These are phyloP conservation scores for Drosophila mettleri DNA, from an alignment of 2,888 invertebrate species.

Conservation along the genomic window DNA sequence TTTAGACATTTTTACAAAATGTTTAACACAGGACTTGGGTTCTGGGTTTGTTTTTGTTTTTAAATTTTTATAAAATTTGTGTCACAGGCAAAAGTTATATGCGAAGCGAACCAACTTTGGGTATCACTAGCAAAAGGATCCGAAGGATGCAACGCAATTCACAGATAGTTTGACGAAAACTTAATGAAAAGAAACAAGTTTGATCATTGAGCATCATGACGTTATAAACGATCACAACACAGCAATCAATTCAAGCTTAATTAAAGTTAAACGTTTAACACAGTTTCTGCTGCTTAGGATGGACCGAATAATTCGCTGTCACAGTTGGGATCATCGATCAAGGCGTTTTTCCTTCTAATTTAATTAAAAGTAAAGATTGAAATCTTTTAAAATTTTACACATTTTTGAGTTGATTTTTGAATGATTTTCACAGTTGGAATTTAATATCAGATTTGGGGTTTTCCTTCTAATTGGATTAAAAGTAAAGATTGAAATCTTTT, in stretches of 20 bases:
- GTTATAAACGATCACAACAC: constrained; percentile 34
- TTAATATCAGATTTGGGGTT: constrained; percentile 35
- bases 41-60: constrained; percentile 3
- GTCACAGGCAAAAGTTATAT: constrained; percentile 49
- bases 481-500: too few relatives aligned
- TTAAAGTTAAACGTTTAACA: constrained; percentile 35
- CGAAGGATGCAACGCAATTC: constrained; percentile 38
- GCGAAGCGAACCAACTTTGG: constrained; percentile 15
- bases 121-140: constrained; percentile 10
- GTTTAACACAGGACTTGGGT: constrained; percentile 43
- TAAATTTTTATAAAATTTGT: constrained; percentile 70
- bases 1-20: constrained; percentile 61
- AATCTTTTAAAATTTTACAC: constrained; percentile 20
- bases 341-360: constrained; percentile 55
- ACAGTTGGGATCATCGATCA: constrained; percentile 49
- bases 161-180: constrained; percentile 75
- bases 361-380: too few relatives aligned
- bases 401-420: constrained; percentile 13
- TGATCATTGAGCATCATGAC: constrained; percentile 35
- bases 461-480: constrained; percentile 62
- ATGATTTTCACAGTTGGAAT: constrained; percentile 50
- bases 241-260: constrained; percentile 16
- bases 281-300: constrained; percentile 52
- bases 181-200: constrained; percentile 35
- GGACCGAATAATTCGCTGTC: constrained; percentile 41